Conservation (phyloP, 2,888 invertebrate species). For the Schrankia costaestrigalis region DNA sequence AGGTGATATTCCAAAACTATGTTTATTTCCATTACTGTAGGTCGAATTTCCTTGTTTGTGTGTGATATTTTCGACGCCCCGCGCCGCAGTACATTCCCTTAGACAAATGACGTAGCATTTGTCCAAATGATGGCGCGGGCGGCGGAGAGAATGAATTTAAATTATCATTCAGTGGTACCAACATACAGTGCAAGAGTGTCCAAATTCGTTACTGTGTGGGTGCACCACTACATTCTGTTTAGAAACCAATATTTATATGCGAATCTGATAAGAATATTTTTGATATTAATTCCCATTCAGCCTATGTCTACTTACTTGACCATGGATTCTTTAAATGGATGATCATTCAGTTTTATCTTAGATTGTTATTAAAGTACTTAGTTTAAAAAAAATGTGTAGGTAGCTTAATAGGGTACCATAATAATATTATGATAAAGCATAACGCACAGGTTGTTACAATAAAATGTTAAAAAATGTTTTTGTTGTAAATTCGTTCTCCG, state of each 20-base stretch:
- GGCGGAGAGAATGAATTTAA: conserved; percentile 82
- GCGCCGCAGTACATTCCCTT: conserved; percentile 59
- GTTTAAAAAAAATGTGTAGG: too few species aligned
- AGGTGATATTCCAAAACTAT: conserved; percentile 41
- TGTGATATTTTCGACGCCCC: conserved; percentile 44
- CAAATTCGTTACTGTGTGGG: conserved; percentile 63
- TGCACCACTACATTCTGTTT: conserved; percentile 29
- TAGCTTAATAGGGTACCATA: too few species aligned
- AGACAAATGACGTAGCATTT: conserved; percentile 81
- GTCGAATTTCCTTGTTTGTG: conserved; percentile 38
- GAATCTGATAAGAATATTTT: conserved; percentile 31
- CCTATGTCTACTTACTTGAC: too few species aligned
- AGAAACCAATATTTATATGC: conserved; percentile 26
- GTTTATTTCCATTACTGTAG: conserved; percentile 38
- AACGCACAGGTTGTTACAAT: too few species aligned
- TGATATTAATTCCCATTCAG: too few species aligned
- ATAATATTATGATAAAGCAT: too few species aligned
- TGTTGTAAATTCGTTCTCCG: too few species aligned
- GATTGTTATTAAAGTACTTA: too few species aligned
- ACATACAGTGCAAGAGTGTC: conserved; percentile 68
- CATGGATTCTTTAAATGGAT: too few species aligned
- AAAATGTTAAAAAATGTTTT: too few species aligned
- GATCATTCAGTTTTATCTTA: too few species aligned
- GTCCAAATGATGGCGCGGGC: conserved; percentile 82
- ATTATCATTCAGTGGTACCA: conserved; percentile 81